Conservation (phyloP, 2,888 invertebrate species). For the Erebia aethiops region DNA sequence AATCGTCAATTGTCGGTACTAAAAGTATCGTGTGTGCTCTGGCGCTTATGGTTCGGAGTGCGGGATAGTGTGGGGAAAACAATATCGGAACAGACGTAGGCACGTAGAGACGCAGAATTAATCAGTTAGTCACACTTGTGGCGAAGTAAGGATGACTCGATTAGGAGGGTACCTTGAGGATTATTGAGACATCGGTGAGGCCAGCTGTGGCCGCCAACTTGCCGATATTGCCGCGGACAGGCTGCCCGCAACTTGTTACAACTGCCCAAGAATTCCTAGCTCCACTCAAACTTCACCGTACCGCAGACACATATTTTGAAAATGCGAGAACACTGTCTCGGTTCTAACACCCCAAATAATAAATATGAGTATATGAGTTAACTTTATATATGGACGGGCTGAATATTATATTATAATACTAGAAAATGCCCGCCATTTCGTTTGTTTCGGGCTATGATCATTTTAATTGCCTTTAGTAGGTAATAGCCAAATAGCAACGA, state of each 20-base stretch:
- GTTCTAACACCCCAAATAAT: not conserved
- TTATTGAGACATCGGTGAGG: constrained; percentile 80
- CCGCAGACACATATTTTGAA: constrained; percentile 49
- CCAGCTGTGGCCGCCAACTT: constrained; percentile 77
- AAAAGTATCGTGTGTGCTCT: too few species aligned
- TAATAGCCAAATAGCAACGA: too few species aligned
- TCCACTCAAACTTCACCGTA: constrained; percentile 68
- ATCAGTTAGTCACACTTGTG: constrained; percentile 83
- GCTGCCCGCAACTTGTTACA: constrained; percentile 75
- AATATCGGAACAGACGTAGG: constrained; percentile 68
- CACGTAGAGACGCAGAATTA: constrained; percentile 78
- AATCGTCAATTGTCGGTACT: too few species aligned
- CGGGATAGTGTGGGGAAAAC: constrained; percentile 70
- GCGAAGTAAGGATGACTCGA: constrained; percentile 79
- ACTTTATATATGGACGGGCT: not conserved
- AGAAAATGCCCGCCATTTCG: too few species aligned
- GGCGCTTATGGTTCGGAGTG: constrained; percentile 47
- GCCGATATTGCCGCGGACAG: constrained; percentile 74
- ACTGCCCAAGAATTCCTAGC: constrained; percentile 72
- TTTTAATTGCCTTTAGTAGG: too few species aligned
- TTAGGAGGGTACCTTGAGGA: constrained; percentile 80
- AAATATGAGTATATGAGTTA: not conserved
- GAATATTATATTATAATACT: not conserved
- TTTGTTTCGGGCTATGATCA: too few species aligned
- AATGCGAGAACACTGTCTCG: constrained; percentile 12